These are phyloP conservation scores for Protosalanx chinensis DNA, from an alignment of 2,797 vertebrate species.

Conservation along the genomic window DNA sequence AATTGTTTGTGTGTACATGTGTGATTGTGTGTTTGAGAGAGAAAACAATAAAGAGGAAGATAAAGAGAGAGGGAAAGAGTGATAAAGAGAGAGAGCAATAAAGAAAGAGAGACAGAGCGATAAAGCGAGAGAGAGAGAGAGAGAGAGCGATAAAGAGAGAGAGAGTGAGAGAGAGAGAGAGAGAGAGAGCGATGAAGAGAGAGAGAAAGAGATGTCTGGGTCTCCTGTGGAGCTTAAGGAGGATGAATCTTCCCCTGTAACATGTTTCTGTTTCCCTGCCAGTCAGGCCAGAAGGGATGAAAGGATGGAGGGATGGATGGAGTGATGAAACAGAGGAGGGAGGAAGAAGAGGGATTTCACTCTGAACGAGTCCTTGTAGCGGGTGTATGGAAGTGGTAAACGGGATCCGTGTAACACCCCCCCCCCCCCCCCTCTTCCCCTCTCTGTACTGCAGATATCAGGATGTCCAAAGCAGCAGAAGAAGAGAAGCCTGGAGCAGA, in stretches of 20 bases:
- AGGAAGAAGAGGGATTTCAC: constrained; percentile 3
- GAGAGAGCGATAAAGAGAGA: no score
- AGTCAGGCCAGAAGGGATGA: no score
- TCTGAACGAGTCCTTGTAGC: constrained; percentile 2
- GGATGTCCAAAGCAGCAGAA: constrained; percentile 88
- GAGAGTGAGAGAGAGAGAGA: no score
- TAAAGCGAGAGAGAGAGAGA: no score
- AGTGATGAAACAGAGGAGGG: constrained; percentile 21
- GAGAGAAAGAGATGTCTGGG: background rate
- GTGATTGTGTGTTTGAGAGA: constrained; percentile 1
- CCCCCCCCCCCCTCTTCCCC: constrained; percentile 3
- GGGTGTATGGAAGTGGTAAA: background rate
- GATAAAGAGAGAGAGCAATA: background rate
- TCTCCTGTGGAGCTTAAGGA: constrained; percentile 18
- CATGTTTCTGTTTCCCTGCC: background rate
- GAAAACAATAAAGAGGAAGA: background rate
- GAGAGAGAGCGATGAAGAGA: no score
- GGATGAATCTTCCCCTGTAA: constrained; percentile 6
- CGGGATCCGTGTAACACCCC: constrained; percentile 6
- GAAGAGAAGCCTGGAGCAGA: constrained; percentile 82
- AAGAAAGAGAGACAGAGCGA: no score
- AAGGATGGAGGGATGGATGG: constrained; percentile 15
- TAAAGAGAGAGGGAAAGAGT: no score
- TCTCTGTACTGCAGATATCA: constrained; percentile 79
- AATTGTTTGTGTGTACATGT: constrained; percentile 4